These are phyloP conservation scores for Corapipo altera DNA, from an alignment of 2,113 vertebrate genomes.

Conservation along the genomic window DNA sequence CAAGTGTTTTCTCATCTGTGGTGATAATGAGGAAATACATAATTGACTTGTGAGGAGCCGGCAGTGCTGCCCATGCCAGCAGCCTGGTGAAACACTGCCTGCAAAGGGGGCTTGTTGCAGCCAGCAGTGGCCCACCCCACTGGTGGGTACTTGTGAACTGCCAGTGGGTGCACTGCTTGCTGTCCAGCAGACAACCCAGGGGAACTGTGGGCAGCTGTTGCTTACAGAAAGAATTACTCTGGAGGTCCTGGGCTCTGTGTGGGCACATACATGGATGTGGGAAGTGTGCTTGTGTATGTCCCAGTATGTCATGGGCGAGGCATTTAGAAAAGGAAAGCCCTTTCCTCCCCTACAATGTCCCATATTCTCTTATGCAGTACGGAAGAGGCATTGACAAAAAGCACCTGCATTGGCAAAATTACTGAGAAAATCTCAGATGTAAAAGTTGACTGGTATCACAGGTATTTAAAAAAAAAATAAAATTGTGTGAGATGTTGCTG, in stretches of 20 bases:
- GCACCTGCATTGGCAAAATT: neutral
- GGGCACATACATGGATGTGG: rapidly evolving
- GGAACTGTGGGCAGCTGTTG: neutral
- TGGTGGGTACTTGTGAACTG: neutral
- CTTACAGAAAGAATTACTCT: neutral
- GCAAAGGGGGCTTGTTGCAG: neutral
- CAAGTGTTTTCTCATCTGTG: neutral
- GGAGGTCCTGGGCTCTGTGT: neutral
- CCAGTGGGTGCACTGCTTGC: neutral
- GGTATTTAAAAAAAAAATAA: neutral
- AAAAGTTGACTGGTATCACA: neutral
- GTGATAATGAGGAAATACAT: neutral
- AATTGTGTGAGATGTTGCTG: neutral
- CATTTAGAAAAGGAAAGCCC: neutral
- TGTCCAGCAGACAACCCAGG: neutral
- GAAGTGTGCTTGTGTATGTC: neutral
- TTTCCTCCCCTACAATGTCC: neutral
- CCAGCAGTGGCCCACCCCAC: neutral
- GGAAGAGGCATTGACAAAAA: neutral
- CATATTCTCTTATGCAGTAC: neutral
- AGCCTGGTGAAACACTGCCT: neutral
- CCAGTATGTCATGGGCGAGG: rapidly evolving
- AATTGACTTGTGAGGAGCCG: neutral
- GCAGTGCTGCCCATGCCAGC: neutral
- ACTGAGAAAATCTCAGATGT: neutral